Percentiles rank a stretch among this genome's conserved stretches.
Evolutionary conservation across 2,113 vertebrate genomes (phyloP).

Genomic region (Tachuris rubrigastra): DNA sequence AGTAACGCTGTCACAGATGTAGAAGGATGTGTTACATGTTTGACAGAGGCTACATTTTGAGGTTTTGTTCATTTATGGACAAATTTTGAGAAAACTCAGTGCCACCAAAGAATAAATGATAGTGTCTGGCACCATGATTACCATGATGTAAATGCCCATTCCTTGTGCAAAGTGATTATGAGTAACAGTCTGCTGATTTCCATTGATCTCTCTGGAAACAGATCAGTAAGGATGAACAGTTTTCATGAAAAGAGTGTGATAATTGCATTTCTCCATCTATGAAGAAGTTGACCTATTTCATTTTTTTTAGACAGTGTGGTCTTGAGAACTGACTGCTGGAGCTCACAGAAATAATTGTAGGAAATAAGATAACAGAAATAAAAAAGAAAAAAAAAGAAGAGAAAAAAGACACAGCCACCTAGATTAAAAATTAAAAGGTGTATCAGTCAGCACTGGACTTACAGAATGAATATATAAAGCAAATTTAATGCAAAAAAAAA

Average conservation of each 20-base stretch:
- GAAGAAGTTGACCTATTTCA: not conserved
- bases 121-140: not conserved
- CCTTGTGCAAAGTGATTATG: not conserved
- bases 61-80: not conserved
- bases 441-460: not conserved
- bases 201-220: not conserved
- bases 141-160: not conserved
- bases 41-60: not conserved
- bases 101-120: not conserved
- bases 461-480: not conserved
- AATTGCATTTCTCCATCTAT: not conserved
- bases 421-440: not conserved
- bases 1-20: not conserved
- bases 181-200: not conserved
- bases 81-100: not conserved
- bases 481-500: not conserved
- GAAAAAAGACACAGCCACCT: fast-evolving
- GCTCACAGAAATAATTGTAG: not conserved
- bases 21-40: not conserved
- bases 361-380: not conserved
- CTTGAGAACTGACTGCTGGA: not conserved
- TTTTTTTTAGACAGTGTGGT: not conserved
- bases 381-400: not conserved
- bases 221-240: not conserved
- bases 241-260: not conserved